Evolutionary conservation across 2,113 vertebrate genomes (phyloP).

Genomic region (Blennius ocellaris): DNA sequence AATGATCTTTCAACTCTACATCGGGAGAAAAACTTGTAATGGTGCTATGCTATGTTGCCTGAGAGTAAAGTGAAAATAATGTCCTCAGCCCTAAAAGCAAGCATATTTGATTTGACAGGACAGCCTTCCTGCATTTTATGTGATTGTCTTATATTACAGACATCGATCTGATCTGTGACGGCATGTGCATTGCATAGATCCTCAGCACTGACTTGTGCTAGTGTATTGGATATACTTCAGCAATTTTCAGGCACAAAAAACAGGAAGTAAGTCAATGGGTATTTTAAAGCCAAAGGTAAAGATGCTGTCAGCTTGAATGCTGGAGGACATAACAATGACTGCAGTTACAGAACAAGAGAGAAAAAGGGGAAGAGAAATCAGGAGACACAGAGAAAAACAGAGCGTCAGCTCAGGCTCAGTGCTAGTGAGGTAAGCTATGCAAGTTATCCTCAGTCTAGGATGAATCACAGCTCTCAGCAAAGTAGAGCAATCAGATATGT

Average conservation of each 20-base stretch:
- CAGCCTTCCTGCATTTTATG: background rate
- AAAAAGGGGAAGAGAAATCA: constrained; percentile 8
- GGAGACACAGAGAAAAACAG: constrained; percentile 13
- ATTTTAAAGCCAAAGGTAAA: constrained; percentile 45
- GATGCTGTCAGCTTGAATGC: constrained; percentile 5
- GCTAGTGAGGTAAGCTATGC: constrained; percentile 57
- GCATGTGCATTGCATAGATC: constrained; percentile 4
- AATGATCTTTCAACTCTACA: constrained; percentile 53
- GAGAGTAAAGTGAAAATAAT: background rate
- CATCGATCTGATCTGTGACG: too few relatives aligned
- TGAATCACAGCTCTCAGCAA: constrained; percentile 79
- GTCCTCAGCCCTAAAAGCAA: constrained; percentile 18
- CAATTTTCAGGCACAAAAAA: constrained; percentile 7
- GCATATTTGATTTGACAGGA: background rate
- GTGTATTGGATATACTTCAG: background rate
- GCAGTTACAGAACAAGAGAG: constrained; percentile 8
- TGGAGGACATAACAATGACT: constrained; percentile 41
- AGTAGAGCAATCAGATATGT: constrained; percentile 76
- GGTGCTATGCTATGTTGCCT: constrained; percentile 33
- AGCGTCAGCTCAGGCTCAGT: constrained; percentile 16
- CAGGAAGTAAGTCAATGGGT: constrained; percentile 28
- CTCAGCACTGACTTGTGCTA: background rate
- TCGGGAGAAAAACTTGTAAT: constrained; percentile 28
- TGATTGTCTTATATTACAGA: background rate
- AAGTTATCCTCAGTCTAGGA: constrained; percentile 64